Evolutionary conservation across 35 echinoderm and acorn worm genomes (phyloP).

Genomic region (Stichopus chloronotus): DNA sequence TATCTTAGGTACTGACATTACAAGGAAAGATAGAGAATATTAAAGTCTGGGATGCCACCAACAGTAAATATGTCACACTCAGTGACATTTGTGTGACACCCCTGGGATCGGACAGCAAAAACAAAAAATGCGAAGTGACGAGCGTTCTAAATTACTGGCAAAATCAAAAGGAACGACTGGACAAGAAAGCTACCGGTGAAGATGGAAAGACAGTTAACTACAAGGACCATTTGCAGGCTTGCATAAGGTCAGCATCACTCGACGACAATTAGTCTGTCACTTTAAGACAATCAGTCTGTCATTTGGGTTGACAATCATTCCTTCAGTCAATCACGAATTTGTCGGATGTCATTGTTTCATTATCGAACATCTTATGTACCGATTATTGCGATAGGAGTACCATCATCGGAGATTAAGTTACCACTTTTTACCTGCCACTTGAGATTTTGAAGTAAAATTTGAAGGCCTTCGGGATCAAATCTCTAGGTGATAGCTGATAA

Average conservation of each 20-base stretch:
- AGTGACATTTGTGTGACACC: not conserved
- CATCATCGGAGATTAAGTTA: too few relatives aligned
- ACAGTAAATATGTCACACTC: not conserved
- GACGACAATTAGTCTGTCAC: too few relatives aligned
- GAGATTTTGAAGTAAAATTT: too few relatives aligned
- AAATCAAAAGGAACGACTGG: constrained; percentile 34
- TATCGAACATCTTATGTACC: too few relatives aligned
- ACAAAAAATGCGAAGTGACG: not conserved
- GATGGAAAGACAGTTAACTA: not conserved
- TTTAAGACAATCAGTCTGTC: too few relatives aligned
- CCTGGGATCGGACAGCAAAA: not conserved
- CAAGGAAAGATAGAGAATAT: not conserved
- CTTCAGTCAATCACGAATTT: too few relatives aligned
- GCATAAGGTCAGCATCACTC: not conserved
- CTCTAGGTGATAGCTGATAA: too few relatives aligned
- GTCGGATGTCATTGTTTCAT: too few relatives aligned
- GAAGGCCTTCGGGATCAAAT: too few relatives aligned
- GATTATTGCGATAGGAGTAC: too few relatives aligned
- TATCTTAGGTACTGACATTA: not conserved
- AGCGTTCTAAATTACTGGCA: constrained; percentile 43
- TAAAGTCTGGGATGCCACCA: not conserved
- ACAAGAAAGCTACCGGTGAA: constrained; percentile 1
- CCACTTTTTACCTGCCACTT: too few relatives aligned
- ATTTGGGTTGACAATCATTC: too few relatives aligned
- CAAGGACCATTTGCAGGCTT: constrained; percentile 10